phyloP scores from a whole-genome alignment of 2,797 vertebrate species.

The Dipus sagitta region DNA sequence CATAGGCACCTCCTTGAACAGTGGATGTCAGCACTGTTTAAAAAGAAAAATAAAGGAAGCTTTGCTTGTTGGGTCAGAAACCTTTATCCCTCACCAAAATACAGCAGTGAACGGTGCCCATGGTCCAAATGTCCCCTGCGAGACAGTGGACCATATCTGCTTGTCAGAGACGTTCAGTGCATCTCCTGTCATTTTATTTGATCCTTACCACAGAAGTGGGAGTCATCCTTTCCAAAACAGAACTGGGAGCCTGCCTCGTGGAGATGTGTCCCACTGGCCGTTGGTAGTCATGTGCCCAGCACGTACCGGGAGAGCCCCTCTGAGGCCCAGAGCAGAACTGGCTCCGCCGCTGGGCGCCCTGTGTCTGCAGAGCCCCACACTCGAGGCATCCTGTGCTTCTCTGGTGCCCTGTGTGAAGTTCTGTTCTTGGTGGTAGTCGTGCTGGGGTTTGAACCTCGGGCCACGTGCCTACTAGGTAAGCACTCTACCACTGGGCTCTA shows the following conservation, averaged over 20 bases:
- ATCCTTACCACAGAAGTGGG: neutral
- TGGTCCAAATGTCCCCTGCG: slow-evolving; percentile 28
- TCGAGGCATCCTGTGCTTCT: too few species aligned
- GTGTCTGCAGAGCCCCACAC: too few species aligned
- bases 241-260: neutral
- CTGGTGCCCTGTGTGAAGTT: too few species aligned
- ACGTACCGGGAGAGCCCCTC: neutral
- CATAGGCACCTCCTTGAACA: neutral
- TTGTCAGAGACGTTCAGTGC: slow-evolving; percentile 41
- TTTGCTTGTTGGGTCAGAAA: neutral
- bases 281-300: neutral
- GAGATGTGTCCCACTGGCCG: neutral
- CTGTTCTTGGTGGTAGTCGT: neutral
- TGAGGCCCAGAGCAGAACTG: neutral
- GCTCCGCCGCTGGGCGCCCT: fast-evolving
- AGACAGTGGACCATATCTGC: slow-evolving; percentile 48
- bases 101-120: slow-evolving; percentile 35
- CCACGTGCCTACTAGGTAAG: neutral
- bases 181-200: slow-evolving; percentile 45
- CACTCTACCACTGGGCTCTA: neutral
- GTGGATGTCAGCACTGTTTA: slow-evolving; percentile 15
- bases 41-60: neutral
- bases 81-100: slow-evolving; percentile 12
- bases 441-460: neutral
- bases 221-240: neutral